These are phyloP conservation scores for Belonocnema kinseyi DNA, from an alignment of 1,140 invertebrate species.

Conservation along the genomic window DNA sequence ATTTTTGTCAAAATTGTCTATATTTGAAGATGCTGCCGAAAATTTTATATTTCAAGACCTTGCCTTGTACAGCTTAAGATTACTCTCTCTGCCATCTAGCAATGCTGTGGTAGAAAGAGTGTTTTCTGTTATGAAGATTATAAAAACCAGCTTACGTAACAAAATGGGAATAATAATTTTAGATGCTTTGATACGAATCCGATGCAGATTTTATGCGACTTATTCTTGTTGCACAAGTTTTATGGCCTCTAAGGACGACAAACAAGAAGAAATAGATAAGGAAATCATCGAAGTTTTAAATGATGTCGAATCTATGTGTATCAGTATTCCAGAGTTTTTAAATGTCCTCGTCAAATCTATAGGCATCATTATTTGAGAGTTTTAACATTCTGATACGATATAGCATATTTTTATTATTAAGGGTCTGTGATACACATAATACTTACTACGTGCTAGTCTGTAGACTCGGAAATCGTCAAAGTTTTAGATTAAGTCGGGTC, in stretches of 20 bases:
- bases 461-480: too few relatives aligned
- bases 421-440: too few relatives aligned
- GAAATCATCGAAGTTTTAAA: slow-evolving; percentile 28
- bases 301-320: too few relatives aligned
- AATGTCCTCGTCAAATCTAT: too few relatives aligned
- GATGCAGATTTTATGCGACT: slow-evolving; percentile 39
- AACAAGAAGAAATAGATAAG: slow-evolving; percentile 33
- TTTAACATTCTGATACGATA: too few relatives aligned
- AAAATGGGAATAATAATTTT: slow-evolving; percentile 35
- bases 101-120: too few relatives aligned
- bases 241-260: slow-evolving; percentile 33
- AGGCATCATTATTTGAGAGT: too few relatives aligned
- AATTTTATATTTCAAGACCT: slow-evolving; percentile 39
- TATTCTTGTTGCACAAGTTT: slow-evolving; percentile 44
- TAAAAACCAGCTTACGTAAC: slow-evolving; percentile 40
- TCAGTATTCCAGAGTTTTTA: too few relatives aligned
- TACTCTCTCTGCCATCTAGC: slow-evolving; percentile 41
- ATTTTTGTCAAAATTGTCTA: slow-evolving; percentile 44
- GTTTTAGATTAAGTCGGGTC: too few relatives aligned
- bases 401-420: too few relatives aligned
- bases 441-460: too few relatives aligned
- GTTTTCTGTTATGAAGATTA: too few relatives aligned
- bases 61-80: slow-evolving; percentile 31
- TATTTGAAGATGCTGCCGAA: slow-evolving; percentile 41
- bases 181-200: slow-evolving; percentile 38